Conservation (phyloP, 1,140 invertebrate species). For the Drosophila nigromelanica region DNA sequence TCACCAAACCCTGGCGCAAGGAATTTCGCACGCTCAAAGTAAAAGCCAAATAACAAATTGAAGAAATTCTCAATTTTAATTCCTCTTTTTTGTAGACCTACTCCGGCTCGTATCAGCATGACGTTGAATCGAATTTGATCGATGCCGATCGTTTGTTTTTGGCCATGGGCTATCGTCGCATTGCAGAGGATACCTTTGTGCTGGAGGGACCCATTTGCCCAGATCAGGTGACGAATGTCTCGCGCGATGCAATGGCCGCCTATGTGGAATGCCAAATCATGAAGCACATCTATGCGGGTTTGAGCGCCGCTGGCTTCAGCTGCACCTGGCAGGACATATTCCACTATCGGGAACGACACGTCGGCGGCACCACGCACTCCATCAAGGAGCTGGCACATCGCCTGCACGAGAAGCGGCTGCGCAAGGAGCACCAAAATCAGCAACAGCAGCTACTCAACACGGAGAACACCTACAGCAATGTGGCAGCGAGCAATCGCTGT, state of each 20-base stretch:
- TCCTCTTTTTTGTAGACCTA: slow-evolving; percentile 87
- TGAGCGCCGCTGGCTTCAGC: slow-evolving; percentile 56
- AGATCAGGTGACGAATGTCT: slow-evolving; percentile 90
- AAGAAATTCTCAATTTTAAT: too few relatives aligned
- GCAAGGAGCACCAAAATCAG: slow-evolving; percentile 57
- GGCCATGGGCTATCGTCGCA: slow-evolving; percentile 90
- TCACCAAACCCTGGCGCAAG: slow-evolving; percentile 94
- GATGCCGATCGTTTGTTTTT: slow-evolving; percentile 90
- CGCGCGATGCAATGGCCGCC: slow-evolving; percentile 93
- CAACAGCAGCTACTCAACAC: slow-evolving; percentile 5
- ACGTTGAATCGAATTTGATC: slow-evolving; percentile 91
- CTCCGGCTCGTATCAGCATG: slow-evolving; percentile 93
- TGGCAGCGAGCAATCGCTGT: slow-evolving; percentile 31
- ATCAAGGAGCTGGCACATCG: slow-evolving; percentile 70
- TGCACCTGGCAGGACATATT: slow-evolving; percentile 88
- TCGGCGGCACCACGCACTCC: slow-evolving; percentile 84
- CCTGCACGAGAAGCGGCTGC: slow-evolving; percentile 62
- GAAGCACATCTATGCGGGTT: slow-evolving; percentile 85
- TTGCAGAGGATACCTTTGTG: slow-evolving; percentile 84
- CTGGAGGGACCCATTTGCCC: slow-evolving; percentile 91
- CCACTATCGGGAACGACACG: slow-evolving; percentile 87
- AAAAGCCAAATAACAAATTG: slow-evolving; percentile 24
- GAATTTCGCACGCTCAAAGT: slow-evolving; percentile 93
- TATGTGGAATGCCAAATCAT: slow-evolving; percentile 94
- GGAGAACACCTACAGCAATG: slow-evolving; percentile 74